Base-by-base conservation (phyloP, 2,797 vertebrate species). In the Parauchenoglanis ngamensis region DNA sequence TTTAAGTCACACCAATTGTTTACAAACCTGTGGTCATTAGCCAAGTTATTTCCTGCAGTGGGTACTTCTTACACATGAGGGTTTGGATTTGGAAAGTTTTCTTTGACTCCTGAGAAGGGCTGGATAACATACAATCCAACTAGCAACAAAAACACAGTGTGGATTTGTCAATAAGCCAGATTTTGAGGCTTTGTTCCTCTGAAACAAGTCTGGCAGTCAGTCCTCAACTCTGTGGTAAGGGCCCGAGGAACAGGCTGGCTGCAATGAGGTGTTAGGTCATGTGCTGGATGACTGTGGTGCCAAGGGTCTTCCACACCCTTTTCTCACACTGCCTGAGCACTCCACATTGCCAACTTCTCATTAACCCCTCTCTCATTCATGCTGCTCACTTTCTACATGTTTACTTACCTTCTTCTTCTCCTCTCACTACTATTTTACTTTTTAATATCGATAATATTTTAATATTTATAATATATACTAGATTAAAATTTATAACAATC, bases 101-200 rank as follows among this genome's bases (percentile, higher is more conserved):
- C 54, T 86, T 79, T 63, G 44, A 89, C 75, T 82, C 28, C n/a
- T 78, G 23, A 75, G 78, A 65, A 23, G 57, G 52, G 84, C 68
- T 70, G 54, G n/a, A 57, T 67, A 61, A 35, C 85, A 67, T 57
- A 59, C 35, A 44, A 78, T 86, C 56, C 19, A 40, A 73, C 76
- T 83, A 83, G 80, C 81, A 86, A 65, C 67, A 77, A 80, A 83
- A 76, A 65, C 46, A 65, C 61, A 80, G 44, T 87, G 76, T 76
- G 49, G 61, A 90, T 86, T 82, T 87, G 85, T 83, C 84, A 49
- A 76, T 83, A 87, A 77, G 63, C 28, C 80, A 28, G 81, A 90
- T 56, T 88, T 88, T 35, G 77, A 65, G 49, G 80, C 82, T 87
- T 84, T 85, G 52, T 84, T 90, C 56, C 57, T 65, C n/a, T 82